Evolutionary conservation across 2,113 vertebrate genomes (phyloP), one percentile per base, ranked within the genome.

Genomic region (Pungitius pungitius): DNA sequence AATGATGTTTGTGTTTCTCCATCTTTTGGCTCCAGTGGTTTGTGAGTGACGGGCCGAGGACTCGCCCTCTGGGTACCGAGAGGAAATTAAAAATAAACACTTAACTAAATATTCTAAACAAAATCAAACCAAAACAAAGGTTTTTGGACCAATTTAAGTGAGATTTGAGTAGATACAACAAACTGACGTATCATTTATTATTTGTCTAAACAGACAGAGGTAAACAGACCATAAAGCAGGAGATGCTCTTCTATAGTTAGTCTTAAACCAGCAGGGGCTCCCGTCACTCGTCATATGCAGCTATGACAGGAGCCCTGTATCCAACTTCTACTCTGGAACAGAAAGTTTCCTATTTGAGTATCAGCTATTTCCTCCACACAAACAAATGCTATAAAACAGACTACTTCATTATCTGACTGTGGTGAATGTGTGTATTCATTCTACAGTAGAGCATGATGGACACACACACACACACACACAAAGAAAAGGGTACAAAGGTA

Each of bases 401-500:
- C 58, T 27, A 24, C 42, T 6, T 3, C 42, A 73, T 75, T 78
- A 83, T 84, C 69, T 69, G 51, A 63, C 76, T 55, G 66, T 73
- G 37, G 69, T 89, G 82, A 87, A 84, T 83, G 81, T 73, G 82
- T 63, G 80, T 77, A 87, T 83, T 84, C 83, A 86, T 88, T 87
- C 73, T 79, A 88, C 75, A 81, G 70, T 72, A 57, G 58, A 78
- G 60, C 60, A 67, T 45, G 55, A 13, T 5, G 69, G 62, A 43
- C 60, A 60, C 83, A 65, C 75, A 78, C 62, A 72, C 61, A 64
- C 58, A 83, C 42, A 63, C 73, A 49, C 35, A 71, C 74, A 73
- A 43, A 68, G 71, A 60, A 59, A 58, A 2, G 76, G 80, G 69
- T 55, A 91, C 88, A 92, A 91, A 88, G 85, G 86, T 90, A 75